Evolutionary conservation across 1,140 invertebrate species (phyloP).

Genomic region (Drosophila melanogaster): DNA sequence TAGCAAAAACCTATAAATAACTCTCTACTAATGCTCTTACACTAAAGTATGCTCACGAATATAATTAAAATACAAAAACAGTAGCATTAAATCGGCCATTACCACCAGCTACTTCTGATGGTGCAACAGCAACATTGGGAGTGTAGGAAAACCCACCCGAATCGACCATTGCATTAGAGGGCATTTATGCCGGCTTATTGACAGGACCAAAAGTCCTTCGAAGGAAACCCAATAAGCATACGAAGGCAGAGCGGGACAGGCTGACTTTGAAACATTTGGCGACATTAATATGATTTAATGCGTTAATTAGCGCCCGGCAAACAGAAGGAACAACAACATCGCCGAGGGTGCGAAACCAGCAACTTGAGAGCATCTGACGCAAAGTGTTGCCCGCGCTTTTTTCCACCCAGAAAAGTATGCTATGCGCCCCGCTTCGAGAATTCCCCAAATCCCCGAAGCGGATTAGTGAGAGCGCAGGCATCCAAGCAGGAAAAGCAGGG

Average conservation of each 20-base stretch:
- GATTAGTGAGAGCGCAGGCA: conserved; percentile 66
- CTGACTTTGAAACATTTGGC: conserved; percentile 82
- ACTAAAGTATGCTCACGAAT: not conserved
- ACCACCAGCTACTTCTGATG: not conserved
- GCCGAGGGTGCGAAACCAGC: conserved; percentile 62
- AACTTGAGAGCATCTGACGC: conserved; percentile 71
- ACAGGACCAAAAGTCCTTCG: conserved; percentile 38
- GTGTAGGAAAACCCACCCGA: conserved; percentile 6
- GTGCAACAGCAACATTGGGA: too few relatives aligned
- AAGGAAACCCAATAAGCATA: conserved; percentile 50
- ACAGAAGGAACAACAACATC: conserved; percentile 16
- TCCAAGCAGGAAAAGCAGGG: conserved; percentile 3
- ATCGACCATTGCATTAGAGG: conserved; percentile 46
- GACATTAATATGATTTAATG: conserved; percentile 84
- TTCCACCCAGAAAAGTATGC: conserved; percentile 69
- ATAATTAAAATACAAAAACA: conserved; percentile 1
- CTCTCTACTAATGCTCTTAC: not conserved
- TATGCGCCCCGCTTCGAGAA: conserved; percentile 46
- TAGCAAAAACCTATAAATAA: not conserved
- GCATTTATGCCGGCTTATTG: conserved; percentile 73
- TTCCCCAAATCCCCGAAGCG: conserved; percentile 84
- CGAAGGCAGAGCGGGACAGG: conserved; percentile 43
- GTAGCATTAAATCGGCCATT: not conserved
- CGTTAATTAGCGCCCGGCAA: conserved; percentile 77
- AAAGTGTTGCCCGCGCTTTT: conserved; percentile 22